These are phyloP conservation scores for Porphyrio hochstetteri DNA, from an alignment of 2,113 vertebrate genomes.

Conservation along the genomic window DNA sequence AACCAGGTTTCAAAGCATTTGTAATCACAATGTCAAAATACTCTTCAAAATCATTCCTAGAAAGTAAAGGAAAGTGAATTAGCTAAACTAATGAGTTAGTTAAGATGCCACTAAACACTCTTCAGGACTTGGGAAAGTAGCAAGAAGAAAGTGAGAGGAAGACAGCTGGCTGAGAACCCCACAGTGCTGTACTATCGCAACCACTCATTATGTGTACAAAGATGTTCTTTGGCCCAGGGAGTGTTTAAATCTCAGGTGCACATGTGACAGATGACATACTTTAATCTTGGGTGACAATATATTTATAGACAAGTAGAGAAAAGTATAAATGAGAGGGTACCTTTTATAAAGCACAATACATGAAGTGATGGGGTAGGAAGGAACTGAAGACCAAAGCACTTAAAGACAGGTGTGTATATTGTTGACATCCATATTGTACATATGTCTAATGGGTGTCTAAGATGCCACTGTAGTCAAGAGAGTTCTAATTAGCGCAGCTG, in stretches of 20 bases:
- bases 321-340: background rate
- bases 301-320: background rate
- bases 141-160: background rate
- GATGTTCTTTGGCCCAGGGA: background rate
- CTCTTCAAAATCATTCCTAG: slow-evolving; percentile 89
- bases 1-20: slow-evolving; percentile 96
- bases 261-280: background rate
- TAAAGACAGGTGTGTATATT: background rate
- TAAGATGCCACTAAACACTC: background rate
- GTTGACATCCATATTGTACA: background rate
- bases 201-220: background rate
- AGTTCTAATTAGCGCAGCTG: background rate
- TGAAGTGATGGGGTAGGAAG: background rate
- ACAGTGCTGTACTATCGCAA: background rate
- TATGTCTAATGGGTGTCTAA: background rate
- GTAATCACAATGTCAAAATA: slow-evolving; percentile 94
- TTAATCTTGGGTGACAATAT: background rate
- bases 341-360: background rate
- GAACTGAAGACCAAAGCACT: background rate
- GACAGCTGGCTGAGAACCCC: background rate
- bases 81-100: background rate
- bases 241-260: background rate
- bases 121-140: background rate
- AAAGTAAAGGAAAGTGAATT: slow-evolving; percentile 20
- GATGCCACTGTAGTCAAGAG: background rate